Conservation (phyloP, 2,888 invertebrate genomes). For the Drosophila helvetica region DNA sequence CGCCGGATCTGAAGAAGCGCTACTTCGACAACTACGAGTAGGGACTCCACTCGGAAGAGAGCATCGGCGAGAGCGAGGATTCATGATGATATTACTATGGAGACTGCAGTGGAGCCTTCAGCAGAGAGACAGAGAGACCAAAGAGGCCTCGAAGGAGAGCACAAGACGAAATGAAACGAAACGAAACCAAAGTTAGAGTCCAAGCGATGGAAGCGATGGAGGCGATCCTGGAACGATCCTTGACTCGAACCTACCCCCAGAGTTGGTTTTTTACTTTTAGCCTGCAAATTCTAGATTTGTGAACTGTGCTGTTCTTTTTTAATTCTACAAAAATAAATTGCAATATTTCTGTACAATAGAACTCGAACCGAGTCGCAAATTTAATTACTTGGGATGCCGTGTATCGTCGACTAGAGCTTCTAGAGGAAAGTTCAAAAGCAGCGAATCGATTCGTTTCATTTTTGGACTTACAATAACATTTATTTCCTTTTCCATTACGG, state of each 20-base stretch:
- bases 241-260: slow-evolving; percentile 37
- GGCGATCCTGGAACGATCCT: slow-evolving; percentile 14
- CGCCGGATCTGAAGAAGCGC: slow-evolving; percentile 92
- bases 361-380: neutral
- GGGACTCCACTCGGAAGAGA: slow-evolving; percentile 1
- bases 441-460: neutral
- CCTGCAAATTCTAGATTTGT: slow-evolving; percentile 78
- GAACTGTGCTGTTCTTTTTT: slow-evolving; percentile 76
- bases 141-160: slow-evolving; percentile 38
- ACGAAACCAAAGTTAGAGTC: slow-evolving; percentile 52
- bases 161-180: slow-evolving; percentile 35
- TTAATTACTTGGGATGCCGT: neutral
- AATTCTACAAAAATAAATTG: slow-evolving; percentile 76
- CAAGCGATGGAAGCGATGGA: slow-evolving; percentile 11
- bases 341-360: slow-evolving; percentile 70
- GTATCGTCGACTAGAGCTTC: no score
- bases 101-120: slow-evolving; percentile 34
- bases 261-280: slow-evolving; percentile 74
- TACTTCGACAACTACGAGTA: slow-evolving; percentile 87
- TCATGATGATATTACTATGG: slow-evolving; percentile 8
- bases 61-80: neutral
- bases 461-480: neutral
- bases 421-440: neutral
- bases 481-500: neutral
- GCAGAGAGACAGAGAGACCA: slow-evolving; percentile 38